Conservation (phyloP, 2,113 vertebrate species). For the Rana temporaria region DNA sequence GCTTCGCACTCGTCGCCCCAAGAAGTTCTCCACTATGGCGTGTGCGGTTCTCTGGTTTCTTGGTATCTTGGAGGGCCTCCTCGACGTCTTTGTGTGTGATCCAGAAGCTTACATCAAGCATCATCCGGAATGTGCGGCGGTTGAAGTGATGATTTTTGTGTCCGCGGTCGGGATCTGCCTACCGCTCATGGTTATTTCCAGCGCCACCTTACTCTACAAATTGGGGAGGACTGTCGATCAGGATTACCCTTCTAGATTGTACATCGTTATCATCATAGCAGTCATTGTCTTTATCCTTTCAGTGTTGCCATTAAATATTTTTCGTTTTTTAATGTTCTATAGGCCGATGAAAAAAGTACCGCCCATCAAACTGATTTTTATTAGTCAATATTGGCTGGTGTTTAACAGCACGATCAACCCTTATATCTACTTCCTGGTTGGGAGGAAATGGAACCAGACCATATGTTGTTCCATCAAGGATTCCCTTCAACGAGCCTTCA, state of each 20-base stretch:
- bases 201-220: conserved; percentile 24
- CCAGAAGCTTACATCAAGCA: neutral
- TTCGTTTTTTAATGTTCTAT: conserved; percentile 51
- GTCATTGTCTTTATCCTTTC: conserved; percentile 58
- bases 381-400: conserved; percentile 51
- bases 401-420: conserved; percentile 59
- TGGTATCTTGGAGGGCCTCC: conserved; percentile 51
- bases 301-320: conserved; percentile 17
- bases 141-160: conserved; percentile 50
- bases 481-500: neutral
- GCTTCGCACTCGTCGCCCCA: conserved; percentile 62
- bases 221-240: conserved; percentile 42
- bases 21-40: conserved; percentile 21
- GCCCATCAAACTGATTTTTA: neutral
- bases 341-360: neutral
- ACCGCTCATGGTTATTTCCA: conserved; percentile 55
- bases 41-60: conserved; percentile 67
- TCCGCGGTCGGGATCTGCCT: conserved; percentile 57
- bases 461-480: accelerated
- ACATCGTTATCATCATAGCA: conserved; percentile 40
- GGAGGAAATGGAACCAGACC: neutral
- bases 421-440: conserved; percentile 32
- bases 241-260: neutral
- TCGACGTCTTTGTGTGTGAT: conserved; percentile 63
- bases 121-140: neutral